Evolutionary conservation across 2,888 invertebrate species (phyloP).

Genomic region (Halictus ligatus): DNA sequence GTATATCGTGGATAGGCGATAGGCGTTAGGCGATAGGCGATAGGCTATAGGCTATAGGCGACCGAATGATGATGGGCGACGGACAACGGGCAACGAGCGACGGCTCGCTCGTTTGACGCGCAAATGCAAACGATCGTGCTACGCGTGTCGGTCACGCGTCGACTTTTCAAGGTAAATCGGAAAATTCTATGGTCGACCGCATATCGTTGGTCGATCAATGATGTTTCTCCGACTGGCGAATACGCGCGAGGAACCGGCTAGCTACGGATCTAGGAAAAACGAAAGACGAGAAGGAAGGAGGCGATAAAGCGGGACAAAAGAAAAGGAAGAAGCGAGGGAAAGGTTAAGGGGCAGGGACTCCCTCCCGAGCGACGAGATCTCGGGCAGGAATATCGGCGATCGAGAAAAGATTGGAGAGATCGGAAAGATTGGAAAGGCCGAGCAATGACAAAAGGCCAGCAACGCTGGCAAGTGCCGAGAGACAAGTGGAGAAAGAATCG

Average conservation of each 20-base stretch:
- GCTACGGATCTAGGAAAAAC: neutral
- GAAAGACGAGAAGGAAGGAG: neutral
- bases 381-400: neutral
- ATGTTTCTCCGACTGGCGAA: neutral
- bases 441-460: neutral
- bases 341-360: neutral
- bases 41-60: no score
- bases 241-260: neutral
- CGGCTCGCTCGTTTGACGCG: constrained; percentile 38
- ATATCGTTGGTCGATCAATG: neutral
- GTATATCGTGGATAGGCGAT: no score
- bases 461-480: neutral
- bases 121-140: constrained; percentile 40
- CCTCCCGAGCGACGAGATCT: neutral
- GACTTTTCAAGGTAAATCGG: constrained; percentile 50
- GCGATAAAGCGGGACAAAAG: neutral
- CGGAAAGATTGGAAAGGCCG: neutral
- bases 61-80: neutral
- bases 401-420: neutral
- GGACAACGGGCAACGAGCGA: neutral
- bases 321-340: neutral
- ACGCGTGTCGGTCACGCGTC: constrained; percentile 37
- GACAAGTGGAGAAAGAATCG: constrained; percentile 2
- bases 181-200: constrained; percentile 30
- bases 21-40: neutral